These are phyloP conservation scores for Gryllus longicercus DNA, from an alignment of 2,888 invertebrate species.

Conservation along the genomic window DNA sequence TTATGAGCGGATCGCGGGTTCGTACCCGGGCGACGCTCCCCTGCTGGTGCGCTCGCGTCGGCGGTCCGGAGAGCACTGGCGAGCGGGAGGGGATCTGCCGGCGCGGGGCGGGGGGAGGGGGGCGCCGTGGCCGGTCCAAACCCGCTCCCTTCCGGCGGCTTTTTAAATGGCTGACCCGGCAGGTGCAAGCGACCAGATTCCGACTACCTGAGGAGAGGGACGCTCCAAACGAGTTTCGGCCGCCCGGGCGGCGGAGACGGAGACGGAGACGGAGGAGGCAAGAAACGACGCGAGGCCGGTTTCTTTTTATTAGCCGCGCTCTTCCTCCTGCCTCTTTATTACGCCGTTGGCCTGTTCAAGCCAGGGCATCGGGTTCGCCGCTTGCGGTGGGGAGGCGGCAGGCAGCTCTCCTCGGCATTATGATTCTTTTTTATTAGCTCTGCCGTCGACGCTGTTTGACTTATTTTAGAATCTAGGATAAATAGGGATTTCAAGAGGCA, in stretches of 20 bases:
- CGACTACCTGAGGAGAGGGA: conserved; percentile 17
- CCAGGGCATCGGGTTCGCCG: not conserved
- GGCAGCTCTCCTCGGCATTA: no score
- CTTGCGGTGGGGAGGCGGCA: not conserved
- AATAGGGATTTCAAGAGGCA: no score
- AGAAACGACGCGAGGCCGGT: not conserved
- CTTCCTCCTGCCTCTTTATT: conserved; percentile 11
- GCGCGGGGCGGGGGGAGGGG: not conserved
- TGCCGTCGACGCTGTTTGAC: no score
- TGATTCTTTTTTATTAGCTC: no score
- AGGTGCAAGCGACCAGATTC: conserved; percentile 8
- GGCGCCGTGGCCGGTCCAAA: not conserved
- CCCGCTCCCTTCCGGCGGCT: not conserved
- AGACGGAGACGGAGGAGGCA: not conserved
- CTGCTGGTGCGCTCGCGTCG: not conserved
- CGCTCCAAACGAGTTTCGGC: not conserved
- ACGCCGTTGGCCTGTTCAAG: not conserved
- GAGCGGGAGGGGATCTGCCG: not conserved
- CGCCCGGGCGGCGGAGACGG: not conserved
- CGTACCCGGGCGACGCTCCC: not conserved
- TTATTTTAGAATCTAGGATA: no score
- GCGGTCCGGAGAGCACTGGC: no score
- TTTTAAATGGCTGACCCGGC: not conserved
- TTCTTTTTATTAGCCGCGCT: conserved; percentile 4
- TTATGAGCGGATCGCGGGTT: not conserved